Evolutionary conservation across 2,797 vertebrate genomes (phyloP), one percentile per base, ranked within the genome.

Genomic region (Helicolenus hilgendorfi): DNA sequence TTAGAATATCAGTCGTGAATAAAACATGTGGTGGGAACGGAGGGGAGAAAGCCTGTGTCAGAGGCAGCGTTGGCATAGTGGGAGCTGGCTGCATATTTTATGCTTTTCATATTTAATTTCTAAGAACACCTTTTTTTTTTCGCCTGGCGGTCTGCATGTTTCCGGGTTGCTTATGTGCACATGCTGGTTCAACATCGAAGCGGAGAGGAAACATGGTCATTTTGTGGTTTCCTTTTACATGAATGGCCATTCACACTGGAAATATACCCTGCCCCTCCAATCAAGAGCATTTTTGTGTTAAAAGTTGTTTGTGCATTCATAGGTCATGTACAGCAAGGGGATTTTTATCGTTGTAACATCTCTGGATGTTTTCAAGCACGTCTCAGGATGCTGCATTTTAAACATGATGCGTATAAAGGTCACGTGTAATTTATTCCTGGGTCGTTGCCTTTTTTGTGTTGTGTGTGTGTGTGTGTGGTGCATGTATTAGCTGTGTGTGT

Each of bases 41-140:
- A 92, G 89, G 80, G 81, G 82, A 89, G 88, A 91, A 89, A 78
- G 91, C 84, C 85, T 83, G 88, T 94, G 92, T 94, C 92, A 94
- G 91, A 90, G 86, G 89, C 84, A 91, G 86, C 70, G 20, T 67
- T 85, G 86, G 88, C 88, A 92, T 87, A 89, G 89, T 89, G 83
- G 92, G 84, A 96, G 90, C 87, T 78, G 55, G 86, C 84, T 96
- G 95, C 96, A 95, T 95, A 96, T 96, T 96, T 96, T 65, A 96
- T 96, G 88, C 64, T 92, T 95, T 96, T 95, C 90, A 94, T 95
- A 90, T 95, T 96, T 95, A 91, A 95, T 97, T 96, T 96, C 95
- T 92, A 96, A 97, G 94, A 96, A 96, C 94, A 94, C 88, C 84
- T 90, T 89, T 78, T 87, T 89, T 85, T 84, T 84, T 79, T 77